Percentiles rank a stretch among this genome's conserved stretches.
Evolutionary conservation across 2,888 invertebrate species (phyloP).

Genomic region (Athalia cordata): DNA sequence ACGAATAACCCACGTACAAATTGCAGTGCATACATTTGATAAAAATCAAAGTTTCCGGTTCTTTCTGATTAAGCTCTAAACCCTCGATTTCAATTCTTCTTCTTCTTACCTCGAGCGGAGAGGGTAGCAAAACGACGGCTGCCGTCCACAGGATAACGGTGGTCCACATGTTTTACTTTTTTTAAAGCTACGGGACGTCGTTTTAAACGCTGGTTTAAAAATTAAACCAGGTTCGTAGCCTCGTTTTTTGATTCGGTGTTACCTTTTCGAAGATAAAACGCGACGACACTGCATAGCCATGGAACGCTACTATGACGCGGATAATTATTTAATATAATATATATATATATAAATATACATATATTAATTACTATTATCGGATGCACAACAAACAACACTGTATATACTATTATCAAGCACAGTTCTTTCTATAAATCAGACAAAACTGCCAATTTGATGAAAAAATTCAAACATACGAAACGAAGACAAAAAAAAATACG

Average conservation of each 20-base stretch:
- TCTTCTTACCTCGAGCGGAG: constrained; percentile 66
- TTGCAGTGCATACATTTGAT: too few relatives aligned
- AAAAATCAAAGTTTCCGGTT: neutral
- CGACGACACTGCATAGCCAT: constrained; percentile 64
- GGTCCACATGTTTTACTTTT: constrained; percentile 68
- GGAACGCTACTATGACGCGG: constrained; percentile 17
- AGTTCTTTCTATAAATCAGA: too few relatives aligned
- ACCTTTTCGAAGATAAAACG: constrained; percentile 61
- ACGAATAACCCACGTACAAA: too few relatives aligned
- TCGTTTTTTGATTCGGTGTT: constrained; percentile 54
- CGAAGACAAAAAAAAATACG: too few relatives aligned
- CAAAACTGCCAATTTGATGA: too few relatives aligned
- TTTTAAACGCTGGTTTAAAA: constrained; percentile 29
- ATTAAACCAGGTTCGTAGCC: constrained; percentile 29
- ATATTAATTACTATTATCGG: neutral
- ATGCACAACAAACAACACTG: too few relatives aligned
- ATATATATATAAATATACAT: neutral
- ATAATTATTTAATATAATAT: neutral
- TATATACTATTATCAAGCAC: too few relatives aligned
- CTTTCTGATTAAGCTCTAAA: constrained; percentile 5
- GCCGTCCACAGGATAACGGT: constrained; percentile 69
- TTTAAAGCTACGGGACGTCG: constrained; percentile 18
- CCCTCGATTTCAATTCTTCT: neutral
- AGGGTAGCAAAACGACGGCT: constrained; percentile 67
- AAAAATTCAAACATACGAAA: too few relatives aligned